Conservation (phyloP, 92 coral and sea anemone genomes). For the Parazoanthus darwini region DNA sequence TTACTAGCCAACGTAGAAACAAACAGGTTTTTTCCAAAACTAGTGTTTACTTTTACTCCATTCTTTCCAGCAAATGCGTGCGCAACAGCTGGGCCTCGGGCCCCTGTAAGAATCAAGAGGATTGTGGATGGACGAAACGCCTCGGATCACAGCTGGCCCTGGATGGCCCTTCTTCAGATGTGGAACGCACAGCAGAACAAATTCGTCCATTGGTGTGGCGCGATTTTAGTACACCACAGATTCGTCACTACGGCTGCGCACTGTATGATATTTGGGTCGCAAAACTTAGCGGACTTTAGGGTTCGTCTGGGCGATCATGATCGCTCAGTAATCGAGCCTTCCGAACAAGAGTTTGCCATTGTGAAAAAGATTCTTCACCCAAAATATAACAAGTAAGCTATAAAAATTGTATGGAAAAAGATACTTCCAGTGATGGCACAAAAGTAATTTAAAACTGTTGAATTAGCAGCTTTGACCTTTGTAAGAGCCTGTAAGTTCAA, state of each 20-base stretch:
- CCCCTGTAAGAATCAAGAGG: background rate
- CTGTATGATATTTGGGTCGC: constrained; percentile 33
- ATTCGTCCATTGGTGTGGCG: constrained; percentile 32
- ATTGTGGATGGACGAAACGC: constrained; percentile 16
- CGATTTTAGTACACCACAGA: background rate
- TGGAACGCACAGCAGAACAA: background rate
- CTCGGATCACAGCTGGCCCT: constrained; percentile 17
- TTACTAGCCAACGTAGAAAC: no score
- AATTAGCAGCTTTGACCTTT: no score
- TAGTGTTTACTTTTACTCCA: no score
- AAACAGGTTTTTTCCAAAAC: no score
- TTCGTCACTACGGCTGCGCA: constrained; percentile 24
- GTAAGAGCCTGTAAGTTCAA: no score
- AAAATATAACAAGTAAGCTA: constrained; percentile 16
- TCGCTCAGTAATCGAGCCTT: constrained; percentile 29
- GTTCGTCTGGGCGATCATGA: constrained; percentile 25
- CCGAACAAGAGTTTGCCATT: constrained; percentile 16
- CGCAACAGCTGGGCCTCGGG: background rate
- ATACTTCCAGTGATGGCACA: no score
- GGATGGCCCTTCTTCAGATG: constrained; percentile 8
- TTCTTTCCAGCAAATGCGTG: background rate
- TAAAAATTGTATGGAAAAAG: no score
- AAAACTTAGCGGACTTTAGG: constrained; percentile 29
- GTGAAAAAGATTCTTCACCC: constrained; percentile 17
- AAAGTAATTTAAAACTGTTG: no score